phyloP scores from a whole-genome alignment of 2,797 vertebrate species.

The Myripristis jacobus region DNA sequence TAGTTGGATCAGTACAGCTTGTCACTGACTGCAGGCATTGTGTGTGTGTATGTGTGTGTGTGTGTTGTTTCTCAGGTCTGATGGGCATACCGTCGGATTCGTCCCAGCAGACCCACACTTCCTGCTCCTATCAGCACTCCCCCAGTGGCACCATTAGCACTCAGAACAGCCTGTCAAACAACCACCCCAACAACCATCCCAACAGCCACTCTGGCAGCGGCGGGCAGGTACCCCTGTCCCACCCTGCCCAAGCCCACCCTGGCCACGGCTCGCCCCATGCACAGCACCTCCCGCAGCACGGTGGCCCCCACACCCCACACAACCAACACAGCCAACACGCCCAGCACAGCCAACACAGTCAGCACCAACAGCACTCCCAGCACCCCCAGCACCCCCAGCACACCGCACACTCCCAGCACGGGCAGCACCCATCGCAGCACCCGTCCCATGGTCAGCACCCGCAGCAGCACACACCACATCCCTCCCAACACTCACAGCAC shows the following conservation, averaged over 20 bases:
- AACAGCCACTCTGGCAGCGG: conserved; percentile 88
- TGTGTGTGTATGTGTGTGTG: conserved; percentile 39
- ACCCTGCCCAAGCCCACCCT: conserved; percentile 86
- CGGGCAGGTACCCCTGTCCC: conserved; percentile 89
- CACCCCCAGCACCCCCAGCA: conserved; percentile 77
- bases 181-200: conserved; percentile 87
- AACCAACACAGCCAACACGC: conserved; percentile 72
- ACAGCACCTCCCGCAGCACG: conserved; percentile 86
- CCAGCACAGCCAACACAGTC: conserved; percentile 79
- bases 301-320: conserved; percentile 80
- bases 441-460: conserved; percentile 82
- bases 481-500: conserved; percentile 85
- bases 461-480: conserved; percentile 81
- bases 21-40: neutral
- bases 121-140: conserved; percentile 94
- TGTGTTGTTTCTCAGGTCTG: conserved; percentile 81
- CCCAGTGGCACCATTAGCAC: conserved; percentile 89
- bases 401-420: conserved; percentile 79
- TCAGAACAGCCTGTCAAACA: conserved; percentile 91
- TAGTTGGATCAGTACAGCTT: neutral
- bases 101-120: conserved; percentile 91
- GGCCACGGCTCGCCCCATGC: conserved; percentile 83
- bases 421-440: conserved; percentile 84
- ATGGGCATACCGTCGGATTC: conserved; percentile 91
- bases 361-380: conserved; percentile 74